Evolutionary conservation across 2,888 invertebrate species (phyloP).

Genomic region (Deladenus siricidicola): DNA sequence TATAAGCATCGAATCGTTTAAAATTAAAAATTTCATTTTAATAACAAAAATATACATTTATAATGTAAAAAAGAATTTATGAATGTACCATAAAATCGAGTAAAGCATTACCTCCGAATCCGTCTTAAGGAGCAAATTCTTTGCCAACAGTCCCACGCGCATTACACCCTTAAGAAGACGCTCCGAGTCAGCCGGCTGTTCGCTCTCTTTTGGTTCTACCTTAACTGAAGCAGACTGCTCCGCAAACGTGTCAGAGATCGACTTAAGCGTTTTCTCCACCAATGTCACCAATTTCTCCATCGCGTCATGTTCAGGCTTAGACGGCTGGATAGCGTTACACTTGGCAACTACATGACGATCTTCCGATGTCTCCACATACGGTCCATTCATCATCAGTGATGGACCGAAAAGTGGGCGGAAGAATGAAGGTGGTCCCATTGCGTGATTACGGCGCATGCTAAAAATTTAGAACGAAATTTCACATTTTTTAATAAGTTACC

Average conservation of each 20-base stretch:
- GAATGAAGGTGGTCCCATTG: constrained; percentile 4
- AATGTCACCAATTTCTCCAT: constrained; percentile 86
- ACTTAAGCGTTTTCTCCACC: constrained; percentile 84
- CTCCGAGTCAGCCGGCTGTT: constrained; percentile 5
- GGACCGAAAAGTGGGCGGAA: constrained; percentile 14
- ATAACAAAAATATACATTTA: not conserved
- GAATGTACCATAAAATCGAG: too few relatives aligned
- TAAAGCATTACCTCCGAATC: constrained; percentile 58
- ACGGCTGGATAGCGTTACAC: constrained; percentile 81
- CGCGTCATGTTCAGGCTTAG: constrained; percentile 67
- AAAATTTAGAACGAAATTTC: not conserved
- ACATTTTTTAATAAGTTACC: too few relatives aligned
- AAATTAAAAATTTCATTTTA: not conserved
- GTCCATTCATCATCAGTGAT: constrained; percentile 6
- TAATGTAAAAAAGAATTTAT: not conserved
- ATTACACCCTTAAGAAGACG: constrained; percentile 19
- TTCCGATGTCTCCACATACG: constrained; percentile 68
- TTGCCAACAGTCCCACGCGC: constrained; percentile 18
- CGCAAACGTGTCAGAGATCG: constrained; percentile 79
- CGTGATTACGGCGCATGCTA: not conserved
- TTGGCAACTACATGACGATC: constrained; percentile 76
- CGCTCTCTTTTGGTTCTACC: not conserved
- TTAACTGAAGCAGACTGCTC: constrained; percentile 55
- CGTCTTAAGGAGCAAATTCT: constrained; percentile 56
- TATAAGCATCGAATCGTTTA: not conserved